These are phyloP conservation scores for Doryteuthis pealeii DNA, from an alignment of 1,140 invertebrate genomes.

Conservation along the genomic window DNA sequence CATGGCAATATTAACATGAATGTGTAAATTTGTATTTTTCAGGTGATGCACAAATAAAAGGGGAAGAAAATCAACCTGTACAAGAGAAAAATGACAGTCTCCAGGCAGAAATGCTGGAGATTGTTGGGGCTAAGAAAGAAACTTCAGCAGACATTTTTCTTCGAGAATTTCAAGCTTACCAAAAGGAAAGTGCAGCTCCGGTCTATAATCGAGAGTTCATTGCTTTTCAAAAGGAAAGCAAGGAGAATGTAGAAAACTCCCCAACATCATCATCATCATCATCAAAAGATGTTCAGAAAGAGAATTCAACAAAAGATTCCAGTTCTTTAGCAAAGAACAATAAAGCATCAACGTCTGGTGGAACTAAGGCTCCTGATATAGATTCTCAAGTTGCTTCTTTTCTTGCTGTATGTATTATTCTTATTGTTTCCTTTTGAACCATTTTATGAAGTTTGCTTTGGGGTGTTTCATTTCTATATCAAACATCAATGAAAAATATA, in stretches of 20 bases:
- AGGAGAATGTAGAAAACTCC: neutral
- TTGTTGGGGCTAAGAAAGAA: neutral
- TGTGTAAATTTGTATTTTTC: no score
- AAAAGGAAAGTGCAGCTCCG: neutral
- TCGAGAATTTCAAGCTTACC: neutral
- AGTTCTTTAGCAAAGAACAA: no score
- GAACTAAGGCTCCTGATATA: neutral
- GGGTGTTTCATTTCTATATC: no score
- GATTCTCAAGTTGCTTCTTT: slow-evolving; percentile 17
- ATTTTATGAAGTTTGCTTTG: no score
- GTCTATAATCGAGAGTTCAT: neutral
- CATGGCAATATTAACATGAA: no score
- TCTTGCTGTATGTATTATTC: slow-evolving; percentile 13
- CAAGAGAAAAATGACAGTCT: neutral
- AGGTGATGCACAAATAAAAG: no score
- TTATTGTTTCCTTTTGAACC: no score
- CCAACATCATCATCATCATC: neutral
- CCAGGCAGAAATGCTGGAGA: neutral
- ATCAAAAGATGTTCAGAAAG: neutral
- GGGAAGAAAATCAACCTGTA: no score
- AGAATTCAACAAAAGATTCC: neutral
- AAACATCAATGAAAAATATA: no score
- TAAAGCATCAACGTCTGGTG: neutral
- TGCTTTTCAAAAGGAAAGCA: slow-evolving; percentile 5
- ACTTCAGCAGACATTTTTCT: neutral